Evolutionary conservation across 1,140 invertebrate genomes (phyloP), one percentile per base, ranked within the genome.

Genomic region (Saccostrea cuccullata): DNA sequence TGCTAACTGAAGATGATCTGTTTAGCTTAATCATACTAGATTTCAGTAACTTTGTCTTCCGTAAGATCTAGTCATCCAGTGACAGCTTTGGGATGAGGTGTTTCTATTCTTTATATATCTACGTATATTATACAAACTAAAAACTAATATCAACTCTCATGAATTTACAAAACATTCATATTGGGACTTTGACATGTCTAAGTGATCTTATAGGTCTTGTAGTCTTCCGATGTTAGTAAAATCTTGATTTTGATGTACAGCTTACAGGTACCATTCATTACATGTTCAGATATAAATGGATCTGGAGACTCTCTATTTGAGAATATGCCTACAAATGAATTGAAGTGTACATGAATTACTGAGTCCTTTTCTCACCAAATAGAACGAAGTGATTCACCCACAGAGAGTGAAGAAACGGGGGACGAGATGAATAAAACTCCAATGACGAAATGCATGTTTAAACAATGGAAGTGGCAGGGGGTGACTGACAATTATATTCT

Each of bases 371-470:
- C 23, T 88, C 47, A 30, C n/a, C 17, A 56, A 88, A 40, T 89
- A 94, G 94, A 91, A 30, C 86, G 89, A 5, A 93, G 93, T 88
- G 90, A 94, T 86, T 94, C 95, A 13, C 95, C 96, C 83, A 96
- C 96, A 8, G 96, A 96, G 55, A 96, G 95, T 86, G 96, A 96
- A 84, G 95, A 91, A 12, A 96, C 96, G 84, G 92, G 94, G 20
- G 96, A 96, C 90, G 94, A 94, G 87, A 85, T 91, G 1, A 85
- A 23, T 67, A 55, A 83, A 90, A 82, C 82, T 86, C 73, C 60
- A 92, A 91, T 77, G 70, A 77, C 30, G 70, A 77, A 77, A 77
- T 77, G 23, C 70, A 77, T 77, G 70, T 15, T 77, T 30, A 77
- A 77, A 36, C 70, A 77, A 1, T 30, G 70, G 70, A 77, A 77